Evolutionary conservation across 1,140 invertebrate species (phyloP), one percentile per base, ranked within the genome.

Genomic region (Papilio aristodemus): DNA sequence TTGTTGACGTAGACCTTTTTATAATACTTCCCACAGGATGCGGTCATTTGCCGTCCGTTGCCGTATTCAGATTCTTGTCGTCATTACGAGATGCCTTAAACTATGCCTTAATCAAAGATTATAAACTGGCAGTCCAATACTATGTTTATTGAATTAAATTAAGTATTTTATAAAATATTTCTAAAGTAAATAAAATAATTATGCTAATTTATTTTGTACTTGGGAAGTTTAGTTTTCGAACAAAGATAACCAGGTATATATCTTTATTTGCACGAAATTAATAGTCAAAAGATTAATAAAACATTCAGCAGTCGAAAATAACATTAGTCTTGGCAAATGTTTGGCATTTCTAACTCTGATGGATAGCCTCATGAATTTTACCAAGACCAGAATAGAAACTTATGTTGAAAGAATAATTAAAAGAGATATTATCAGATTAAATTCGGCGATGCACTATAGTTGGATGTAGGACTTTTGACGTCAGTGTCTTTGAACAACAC

Each of bases 281-380:
- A 36, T 59, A 8, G 14, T 36, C 19, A 8, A 19, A 19, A 62
- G 37, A 43, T 63, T 63, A 63, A 63, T 43, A 64, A 64, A 64
- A 64, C 37, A 22, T 64, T 64, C 62, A 64, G 19, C 39, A 41
- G 62, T 64, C 11, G 25, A 64, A 64, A 64, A 43, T 64, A 43
- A 64, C 39, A 43, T 64, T 25, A 64, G 11, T 43, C 11, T 64
- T 64, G 39, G 39, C 37, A 43, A 64, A 64, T 64, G 62, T 64
- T 64, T 64, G 62, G 39, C 37, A 64, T 64, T 60, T 60, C 58
- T 60, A 60, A 11, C 58, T 60, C 58, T 60, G 58, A 60, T 54
- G 22, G 46, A 54, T 54, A 54, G 46, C 22, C 19, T 54, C 22
- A 54, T 54, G 46, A 54, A 54, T 54, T 54, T 54, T 19, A 54